Evolutionary conservation across 1,140 invertebrate genomes (phyloP), one percentile per base, ranked within the genome.

Genomic region (Spodoptera litura): DNA sequence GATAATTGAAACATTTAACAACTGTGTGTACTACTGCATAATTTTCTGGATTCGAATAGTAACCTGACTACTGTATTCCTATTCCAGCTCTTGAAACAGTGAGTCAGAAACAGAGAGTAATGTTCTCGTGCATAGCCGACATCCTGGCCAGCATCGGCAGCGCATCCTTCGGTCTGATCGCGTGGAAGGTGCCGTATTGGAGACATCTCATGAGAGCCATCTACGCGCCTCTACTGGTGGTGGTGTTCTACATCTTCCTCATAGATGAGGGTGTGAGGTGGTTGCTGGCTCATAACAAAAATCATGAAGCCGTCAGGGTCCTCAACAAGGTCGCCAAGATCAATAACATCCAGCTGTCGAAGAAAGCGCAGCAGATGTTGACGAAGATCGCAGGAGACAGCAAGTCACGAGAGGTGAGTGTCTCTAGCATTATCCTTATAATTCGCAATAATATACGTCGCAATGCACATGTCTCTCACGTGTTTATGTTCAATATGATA

Each of bases 131-230:
- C 62, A 88, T 92, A 15, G 81, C 87, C 0, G 93, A 93, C 38
- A 91, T 92, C 44, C 79, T 94, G 9, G 61, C 89, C 1, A 87
- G 83, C 55, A 73, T 97, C 3, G 98, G 97, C 0, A 96, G 96
- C 74, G 96, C 96, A 25, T 90, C 96, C 64, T 94, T 97, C 81
- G 97, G 97, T 56, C 89, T 96, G 15, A 94, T 96, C n/a, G 97
- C 97, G 1, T 97, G 96, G 95, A 95, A 96, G 84, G 93, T 96
- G 8, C 96, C 95, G 27, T 96, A 97, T 82, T 98, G 97, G 97
- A 94, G 97, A 27, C 87, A 94, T 73, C 88, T 97, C 70, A 95
- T 97, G 73, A 93, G 97, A 6, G 94, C 96, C 11, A 95, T 97
- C 35, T 97, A 97, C 74, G 92, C 95, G 0, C 96, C 97, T 1